A percentile compares a stretch with the other conserved stretches of the same genome.
These are phyloP conservation scores for Drosophila ezoana DNA, from an alignment of 2,888 invertebrate species.

Conservation along the genomic window DNA sequence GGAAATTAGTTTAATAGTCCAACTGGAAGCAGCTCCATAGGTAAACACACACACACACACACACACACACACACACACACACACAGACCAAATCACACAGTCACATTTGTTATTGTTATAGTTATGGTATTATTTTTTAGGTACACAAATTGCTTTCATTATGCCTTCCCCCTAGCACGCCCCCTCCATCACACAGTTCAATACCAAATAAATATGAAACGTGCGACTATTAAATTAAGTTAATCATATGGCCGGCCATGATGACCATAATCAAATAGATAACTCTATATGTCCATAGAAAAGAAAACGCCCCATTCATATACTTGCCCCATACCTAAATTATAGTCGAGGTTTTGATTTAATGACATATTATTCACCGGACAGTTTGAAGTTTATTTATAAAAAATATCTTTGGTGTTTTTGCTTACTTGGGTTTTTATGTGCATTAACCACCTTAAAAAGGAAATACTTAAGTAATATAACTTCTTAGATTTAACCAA, in stretches of 20 bases:
- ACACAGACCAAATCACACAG: constrained; percentile 5
- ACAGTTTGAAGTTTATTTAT: constrained; percentile 7
- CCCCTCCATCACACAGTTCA: constrained; percentile 14
- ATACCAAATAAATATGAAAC: constrained; percentile 73
- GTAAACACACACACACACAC: constrained; percentile 39
- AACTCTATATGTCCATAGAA: constrained; percentile 13
- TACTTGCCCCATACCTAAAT: constrained; percentile 7
- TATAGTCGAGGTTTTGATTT: constrained; percentile 23
- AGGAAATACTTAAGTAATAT: too few relatives aligned
- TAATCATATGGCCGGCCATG: constrained; percentile 58
- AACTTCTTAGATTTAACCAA: too few relatives aligned
- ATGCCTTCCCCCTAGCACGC: constrained; percentile 7
- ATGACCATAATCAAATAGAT: constrained; percentile 44
- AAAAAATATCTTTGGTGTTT: constrained; percentile 21
- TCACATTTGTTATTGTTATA: constrained; percentile 61
- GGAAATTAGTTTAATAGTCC: constrained; percentile 80
- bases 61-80: constrained; percentile 35
- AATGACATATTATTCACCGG: constrained; percentile 31
- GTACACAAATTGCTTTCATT: constrained; percentile 62
- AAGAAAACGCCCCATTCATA: constrained; percentile 38
- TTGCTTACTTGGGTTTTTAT: too few relatives aligned
- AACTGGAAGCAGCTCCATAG: constrained; percentile 56
- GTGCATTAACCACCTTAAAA: too few relatives aligned
- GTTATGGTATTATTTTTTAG: constrained; percentile 71
- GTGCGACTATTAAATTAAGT: constrained; percentile 73